A percentile compares a stretch with the other conserved stretches of the same genome.
Conservation (phyloP, 2,888 invertebrate species). For the Anthrax anthrax region DNA sequence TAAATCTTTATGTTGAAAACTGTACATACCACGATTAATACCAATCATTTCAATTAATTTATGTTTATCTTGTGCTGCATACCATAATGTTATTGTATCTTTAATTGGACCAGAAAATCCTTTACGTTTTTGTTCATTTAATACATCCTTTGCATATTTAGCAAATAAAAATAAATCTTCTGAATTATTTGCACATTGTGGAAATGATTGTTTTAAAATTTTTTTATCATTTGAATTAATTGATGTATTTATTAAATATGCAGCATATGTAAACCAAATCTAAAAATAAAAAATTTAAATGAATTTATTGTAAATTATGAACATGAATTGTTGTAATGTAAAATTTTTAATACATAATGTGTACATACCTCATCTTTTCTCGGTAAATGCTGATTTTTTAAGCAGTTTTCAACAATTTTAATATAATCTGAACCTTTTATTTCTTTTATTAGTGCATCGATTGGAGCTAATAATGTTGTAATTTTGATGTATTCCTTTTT, state of each 20-base stretch:
- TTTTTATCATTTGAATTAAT: neutral
- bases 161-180: slow-evolving; percentile 24
- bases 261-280: slow-evolving; percentile 23
- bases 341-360: neutral
- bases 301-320: neutral
- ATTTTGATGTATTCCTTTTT: neutral
- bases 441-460: neutral
- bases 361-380: slow-evolving; percentile 25
- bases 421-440: slow-evolving; percentile 16
- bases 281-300: slow-evolving; percentile 4
- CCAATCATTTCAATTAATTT: slow-evolving; percentile 21
- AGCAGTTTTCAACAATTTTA: slow-evolving; percentile 13
- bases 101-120: slow-evolving; percentile 23
- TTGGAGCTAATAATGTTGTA: too few relatives aligned
- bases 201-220: slow-evolving; percentile 17
- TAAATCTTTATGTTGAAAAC: slow-evolving; percentile 19
- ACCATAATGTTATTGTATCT: slow-evolving; percentile 26
- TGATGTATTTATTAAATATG: slow-evolving; percentile 15
- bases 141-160: slow-evolving; percentile 20
- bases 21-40: slow-evolving; percentile 16
- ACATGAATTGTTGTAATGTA: neutral
- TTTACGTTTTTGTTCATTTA: slow-evolving; percentile 15
- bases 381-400: slow-evolving; percentile 15
- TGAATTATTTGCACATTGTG: slow-evolving; percentile 16
- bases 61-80: slow-evolving; percentile 16